Percentiles rank a stretch among this genome's conserved stretches.
Conservation (phyloP, 2,113 vertebrate species). For the Lontra canadensis region DNA sequence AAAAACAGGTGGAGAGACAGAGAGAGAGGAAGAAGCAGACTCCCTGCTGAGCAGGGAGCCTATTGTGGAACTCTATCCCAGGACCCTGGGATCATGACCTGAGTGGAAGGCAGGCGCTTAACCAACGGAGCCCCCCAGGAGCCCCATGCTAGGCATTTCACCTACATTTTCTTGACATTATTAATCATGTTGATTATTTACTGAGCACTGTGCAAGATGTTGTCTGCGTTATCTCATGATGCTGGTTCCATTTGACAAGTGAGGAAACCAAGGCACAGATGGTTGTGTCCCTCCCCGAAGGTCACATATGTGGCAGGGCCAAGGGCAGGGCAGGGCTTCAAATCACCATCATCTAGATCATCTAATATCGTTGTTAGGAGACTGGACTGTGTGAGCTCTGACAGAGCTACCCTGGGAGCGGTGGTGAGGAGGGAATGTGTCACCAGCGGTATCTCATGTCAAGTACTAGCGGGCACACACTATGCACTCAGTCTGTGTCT, state of each 20-base stretch:
- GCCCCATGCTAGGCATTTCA: neutral
- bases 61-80: neutral
- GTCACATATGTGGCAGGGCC: neutral
- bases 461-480: fast-evolving
- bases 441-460: fast-evolving
- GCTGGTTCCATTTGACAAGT: neutral
- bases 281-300: neutral
- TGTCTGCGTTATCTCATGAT: neutral
- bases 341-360: neutral
- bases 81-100: neutral
- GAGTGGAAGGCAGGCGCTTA: neutral
- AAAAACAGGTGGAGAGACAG: neutral
- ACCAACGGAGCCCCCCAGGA: neutral
- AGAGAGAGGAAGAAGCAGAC: neutral
- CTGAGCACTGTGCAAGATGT: neutral
- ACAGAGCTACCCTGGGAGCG: neutral
- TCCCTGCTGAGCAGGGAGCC: neutral
- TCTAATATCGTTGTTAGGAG: neutral
- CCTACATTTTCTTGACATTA: neutral
- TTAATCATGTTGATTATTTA: neutral
- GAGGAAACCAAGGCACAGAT: neutral
- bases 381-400: neutral
- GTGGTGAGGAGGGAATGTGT: neutral
- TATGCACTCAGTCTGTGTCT: fast-evolving
- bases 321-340: neutral